Percentiles rank a stretch among this genome's conserved stretches.
Evolutionary conservation across 2,888 invertebrate species (phyloP).

Genomic region (Netelia fuscicornis): DNA sequence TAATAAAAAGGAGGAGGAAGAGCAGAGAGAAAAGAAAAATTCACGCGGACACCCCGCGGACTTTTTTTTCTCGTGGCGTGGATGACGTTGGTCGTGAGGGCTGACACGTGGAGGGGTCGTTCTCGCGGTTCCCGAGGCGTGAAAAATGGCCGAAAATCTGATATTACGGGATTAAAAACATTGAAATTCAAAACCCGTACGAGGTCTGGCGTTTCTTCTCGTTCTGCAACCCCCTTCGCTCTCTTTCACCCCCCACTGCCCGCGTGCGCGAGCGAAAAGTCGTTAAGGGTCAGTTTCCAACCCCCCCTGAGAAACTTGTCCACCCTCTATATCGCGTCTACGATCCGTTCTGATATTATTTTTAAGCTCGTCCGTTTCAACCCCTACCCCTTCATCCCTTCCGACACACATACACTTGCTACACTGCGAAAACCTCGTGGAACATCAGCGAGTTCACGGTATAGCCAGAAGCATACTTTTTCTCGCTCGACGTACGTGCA

Average conservation of each 20-base stretch:
- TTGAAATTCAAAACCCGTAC: conserved; percentile 85
- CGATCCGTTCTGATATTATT: conserved; percentile 67
- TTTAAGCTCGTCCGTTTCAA: conserved; percentile 67
- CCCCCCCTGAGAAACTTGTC: conserved; percentile 71
- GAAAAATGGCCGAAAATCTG: conserved; percentile 85
- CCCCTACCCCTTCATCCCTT: conserved; percentile 36
- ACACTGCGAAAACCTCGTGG: conserved; percentile 1
- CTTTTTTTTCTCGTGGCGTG: conserved; percentile 27
- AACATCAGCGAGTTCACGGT: conserved; percentile 43
- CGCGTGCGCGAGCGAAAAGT: conserved; percentile 80
- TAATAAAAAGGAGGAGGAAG: conserved; percentile 62
- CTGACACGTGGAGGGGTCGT: conserved; percentile 68
- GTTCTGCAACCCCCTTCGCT: conserved; percentile 37
- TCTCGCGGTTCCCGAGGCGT: conserved; percentile 75
- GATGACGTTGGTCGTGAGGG: conserved; percentile 68
- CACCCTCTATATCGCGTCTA: conserved; percentile 65
- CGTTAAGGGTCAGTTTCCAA: conserved; percentile 85
- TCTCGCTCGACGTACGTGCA: conserved; percentile 63
- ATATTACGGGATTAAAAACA: conserved; percentile 85
- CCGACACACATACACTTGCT: background rate
- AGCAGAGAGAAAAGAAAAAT: conserved; percentile 80
- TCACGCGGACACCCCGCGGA: conserved; percentile 75
- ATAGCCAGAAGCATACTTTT: conserved; percentile 56
- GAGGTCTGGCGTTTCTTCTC: conserved; percentile 50
- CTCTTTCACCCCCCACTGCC: conserved; percentile 66